Base-by-base conservation (phyloP, 2,888 invertebrate species). In the Sturmia bella region DNA sequence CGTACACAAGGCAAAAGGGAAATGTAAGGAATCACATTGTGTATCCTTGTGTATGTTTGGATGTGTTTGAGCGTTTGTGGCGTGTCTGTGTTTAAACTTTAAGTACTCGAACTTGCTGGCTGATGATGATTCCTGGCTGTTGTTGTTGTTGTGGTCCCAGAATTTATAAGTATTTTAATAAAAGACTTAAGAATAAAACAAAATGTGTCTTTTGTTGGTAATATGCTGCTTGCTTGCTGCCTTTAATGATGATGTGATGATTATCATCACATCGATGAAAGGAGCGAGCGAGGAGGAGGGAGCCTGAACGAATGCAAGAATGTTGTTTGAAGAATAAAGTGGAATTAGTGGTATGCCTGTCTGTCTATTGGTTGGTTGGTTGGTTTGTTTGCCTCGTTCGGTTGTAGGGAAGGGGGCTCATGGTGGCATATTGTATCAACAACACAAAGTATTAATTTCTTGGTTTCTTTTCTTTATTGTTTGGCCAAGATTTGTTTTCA, bases 381-480 rank as follows among this genome's bases (percentile, higher is more conserved):
- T 9, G 5, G 32, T 32, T 32, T 32, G 32, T 7, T 32, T 32
- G 32, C 9, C n/a, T n/a, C n/a, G n/a, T n/a, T n/a, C n/a, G 7
- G 43, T 19, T 37, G 24, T 1, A 15, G 37, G 63, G 73, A 45
- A 21, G 7, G 63, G 21, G 37, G 37, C 17, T 13, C 19, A 17
- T 73, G 73, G 37, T 74, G 73, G 70, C 70, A 27, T 39, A 43
- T 73, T 73, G 73, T 63, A 63, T 52, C 24, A 45, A 64, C 73
- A 74, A 64, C 17, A 74, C 9, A 82, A 82, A 75, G 74, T 78
- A 82, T 82, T 82, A 82, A 82, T 82, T 82, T 78, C 78, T 78
- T 70, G 78, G 48, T 78, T 78, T 75, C 70, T 66, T 78, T 74
- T 50, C 52, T 52, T 50, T 75, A 41, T 77, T 77, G 48, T 80